These are phyloP conservation scores for Sycophila sp. DNA, from an alignment of 1,140 invertebrate genomes.

Conservation along the genomic window DNA sequence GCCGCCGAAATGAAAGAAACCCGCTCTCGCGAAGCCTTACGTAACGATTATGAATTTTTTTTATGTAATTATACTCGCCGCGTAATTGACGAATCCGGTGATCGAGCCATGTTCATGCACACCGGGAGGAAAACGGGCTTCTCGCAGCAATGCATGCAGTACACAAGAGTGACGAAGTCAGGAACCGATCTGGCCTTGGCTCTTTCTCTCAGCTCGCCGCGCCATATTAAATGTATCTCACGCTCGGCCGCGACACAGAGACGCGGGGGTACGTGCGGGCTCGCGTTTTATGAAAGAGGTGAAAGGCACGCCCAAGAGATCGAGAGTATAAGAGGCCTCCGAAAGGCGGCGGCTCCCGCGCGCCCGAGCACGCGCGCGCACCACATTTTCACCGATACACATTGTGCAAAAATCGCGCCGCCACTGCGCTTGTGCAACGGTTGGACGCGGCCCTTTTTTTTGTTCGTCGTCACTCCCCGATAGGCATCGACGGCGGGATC, in stretches of 20 bases:
- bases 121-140: neutral
- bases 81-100: no score
- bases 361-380: no score
- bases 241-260: slow-evolving; percentile 36
- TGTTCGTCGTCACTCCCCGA: neutral
- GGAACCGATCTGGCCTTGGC: slow-evolving; percentile 23
- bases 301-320: slow-evolving; percentile 48
- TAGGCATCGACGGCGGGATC: no score
- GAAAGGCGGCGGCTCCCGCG: neutral
- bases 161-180: neutral
- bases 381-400: slow-evolving; percentile 37
- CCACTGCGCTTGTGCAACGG: neutral
- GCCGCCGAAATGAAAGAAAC: no score
- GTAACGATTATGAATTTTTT: no score
- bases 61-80: no score
- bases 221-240: slow-evolving; percentile 38
- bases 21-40: no score
- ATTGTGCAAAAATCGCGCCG: slow-evolving; percentile 30
- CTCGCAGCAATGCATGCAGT: neutral
- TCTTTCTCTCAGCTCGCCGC: neutral
- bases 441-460: neutral
- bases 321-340: slow-evolving; percentile 26
- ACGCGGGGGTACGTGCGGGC: neutral
- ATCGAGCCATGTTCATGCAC: no score
- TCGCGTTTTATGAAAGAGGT: slow-evolving; percentile 47